Conservation (phyloP, 2,888 invertebrate genomes). For the Enoplolaimus lenunculus region DNA sequence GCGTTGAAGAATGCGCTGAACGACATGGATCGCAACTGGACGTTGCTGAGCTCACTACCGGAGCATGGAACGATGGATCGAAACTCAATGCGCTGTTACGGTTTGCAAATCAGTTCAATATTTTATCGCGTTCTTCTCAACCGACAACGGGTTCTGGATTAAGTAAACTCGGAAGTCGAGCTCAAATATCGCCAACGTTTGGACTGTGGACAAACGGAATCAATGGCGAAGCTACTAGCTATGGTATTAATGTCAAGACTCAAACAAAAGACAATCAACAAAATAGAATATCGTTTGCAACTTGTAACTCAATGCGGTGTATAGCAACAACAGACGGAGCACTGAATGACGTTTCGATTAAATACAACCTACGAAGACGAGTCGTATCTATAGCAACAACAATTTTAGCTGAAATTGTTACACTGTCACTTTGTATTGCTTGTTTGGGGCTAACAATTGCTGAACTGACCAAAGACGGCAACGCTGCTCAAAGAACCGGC, state of each 20-base stretch:
- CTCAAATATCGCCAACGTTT: background rate
- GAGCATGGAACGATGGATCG: background rate
- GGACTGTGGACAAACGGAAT: background rate
- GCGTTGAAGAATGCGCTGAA: slow-evolving; percentile 38
- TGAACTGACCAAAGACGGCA: background rate
- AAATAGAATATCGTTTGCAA: no score
- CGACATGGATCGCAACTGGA: slow-evolving; percentile 32
- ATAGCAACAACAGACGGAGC: background rate
- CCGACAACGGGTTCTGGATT: no score
- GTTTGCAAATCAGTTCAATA: no score
- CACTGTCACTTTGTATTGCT: background rate
- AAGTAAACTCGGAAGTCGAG: no score
- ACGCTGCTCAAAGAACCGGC: background rate
- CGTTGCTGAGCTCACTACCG: slow-evolving; percentile 3
- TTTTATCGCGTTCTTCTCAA: no score
- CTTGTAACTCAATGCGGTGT: no score
- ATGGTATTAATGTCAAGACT: background rate
- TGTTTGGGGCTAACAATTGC: background rate
- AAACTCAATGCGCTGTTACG: no score
- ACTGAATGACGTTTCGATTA: background rate
- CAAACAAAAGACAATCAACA: no score
- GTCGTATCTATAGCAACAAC: background rate
- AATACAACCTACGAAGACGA: background rate
- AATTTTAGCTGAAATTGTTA: background rate
- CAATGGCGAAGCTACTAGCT: background rate